Base-by-base conservation (phyloP, 30 jellyfish, hydroid and myxozoan genomes). In the Pelagia noctiluca region DNA sequence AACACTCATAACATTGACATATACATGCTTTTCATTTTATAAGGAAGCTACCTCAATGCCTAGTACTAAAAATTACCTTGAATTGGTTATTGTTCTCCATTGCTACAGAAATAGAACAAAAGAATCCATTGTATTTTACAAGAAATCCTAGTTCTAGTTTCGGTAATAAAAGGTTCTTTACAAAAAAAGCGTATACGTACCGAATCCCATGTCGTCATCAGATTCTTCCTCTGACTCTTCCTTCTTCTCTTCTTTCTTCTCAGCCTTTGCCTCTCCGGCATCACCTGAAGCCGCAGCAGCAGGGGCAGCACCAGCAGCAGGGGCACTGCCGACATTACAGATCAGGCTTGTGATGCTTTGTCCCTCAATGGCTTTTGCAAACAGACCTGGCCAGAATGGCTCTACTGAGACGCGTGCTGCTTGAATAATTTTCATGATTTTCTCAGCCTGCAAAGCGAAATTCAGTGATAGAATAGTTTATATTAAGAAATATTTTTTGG, bases 201-300 rank as follows among this genome's bases (percentile, higher is more conserved):
- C 98, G 74, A 93, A 93, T 54, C 98, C 98, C 98, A 93, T 93
- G 73, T 93, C 98, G 77, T 93, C 98, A 69, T 93, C 98, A 30
- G 98, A 93, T 77, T 88, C 97, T 50, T 75, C 88, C 36, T 75
- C 97, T 19, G 95, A 80, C 50, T 85, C 93, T 65, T 60, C 89
- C 61, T 91, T 85, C 90, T 91, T 84, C 52, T 93, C 94, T 50
- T 93, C 96, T 68, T 93, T 87, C 78, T 80, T 82, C 71, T 76
- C 92, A 35, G 72, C 97, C 19, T 35, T 82, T 29, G 62, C 78
- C 18, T 60, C 90, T 8, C 42, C 96, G 32, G 85, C 96, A 22
- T 84, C 93, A 19, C 69, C 96, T 11, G 65, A 93, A 25, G 82
- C 89, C 19, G 87, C 84, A 11, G 80, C 86, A 23, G 80, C 94